Base-by-base conservation (phyloP, 2,888 invertebrate genomes). In the Calephelis perditalis region DNA sequence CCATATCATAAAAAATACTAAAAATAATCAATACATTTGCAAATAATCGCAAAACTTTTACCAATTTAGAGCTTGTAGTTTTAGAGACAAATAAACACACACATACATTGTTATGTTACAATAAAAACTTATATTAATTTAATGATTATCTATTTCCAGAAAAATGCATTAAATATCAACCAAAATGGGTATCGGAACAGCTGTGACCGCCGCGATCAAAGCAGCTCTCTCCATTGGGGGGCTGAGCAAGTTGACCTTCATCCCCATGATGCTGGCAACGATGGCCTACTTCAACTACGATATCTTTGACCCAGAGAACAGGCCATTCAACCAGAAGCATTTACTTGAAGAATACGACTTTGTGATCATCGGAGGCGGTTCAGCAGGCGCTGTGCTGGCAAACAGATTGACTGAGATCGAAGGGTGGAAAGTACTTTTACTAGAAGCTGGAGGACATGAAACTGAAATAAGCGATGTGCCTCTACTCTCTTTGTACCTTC, bases 391-490 rank as follows among this genome's bases (percentile, higher is more conserved):
- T 0, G 96, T 97, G 0, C 67, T 98, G 8, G 96, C 96, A 0
- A 97, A 96, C 67, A 90, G 98, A 52, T 82, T 97, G 1, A 92
- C 96, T 0, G 97, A 96, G 77, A 91, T 95, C 26, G 92, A 94
- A 5, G 92, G 93, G 7, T 97, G 96, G 96, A 95, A 93, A 72
- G 94, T 97, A 0, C 81, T 97, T 56, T 80, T 97, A 10, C 73
- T 97, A 55, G 97, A 97, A 79, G 97, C 97, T 0, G 97, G 97
- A 9, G 96, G 96, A 0, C 96, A 96, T 68, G 97, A 97, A 78
- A 96, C 95, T 0, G 96, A 96, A 75, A 94, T 96, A 57, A 95
- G 96, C 0, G 97, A 97, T 77, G 96, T 97, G 5, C 97, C 97
- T 0, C 91, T 96, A 57, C 82, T 97, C n/a, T 97, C 97, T 52